Conservation (phyloP, 1,140 invertebrate genomes). For the Holcopasites calliopsidis region DNA sequence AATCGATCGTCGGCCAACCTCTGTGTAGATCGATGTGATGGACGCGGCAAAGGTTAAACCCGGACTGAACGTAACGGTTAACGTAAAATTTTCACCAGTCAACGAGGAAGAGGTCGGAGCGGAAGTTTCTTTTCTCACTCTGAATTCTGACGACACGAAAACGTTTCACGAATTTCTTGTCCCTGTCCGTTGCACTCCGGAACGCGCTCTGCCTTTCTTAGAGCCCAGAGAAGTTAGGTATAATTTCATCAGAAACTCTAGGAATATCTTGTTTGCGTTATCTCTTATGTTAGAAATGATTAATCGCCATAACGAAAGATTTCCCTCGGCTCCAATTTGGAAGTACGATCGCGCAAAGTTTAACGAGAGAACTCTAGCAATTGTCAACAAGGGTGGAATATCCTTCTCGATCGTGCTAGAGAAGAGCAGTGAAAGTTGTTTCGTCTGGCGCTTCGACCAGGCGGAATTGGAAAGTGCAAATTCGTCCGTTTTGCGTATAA, state of each 20-base stretch:
- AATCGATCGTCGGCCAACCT: too few species aligned
- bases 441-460: constrained; percentile 8
- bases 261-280: background rate
- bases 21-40: constrained; percentile 12
- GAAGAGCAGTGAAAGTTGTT: constrained; percentile 6
- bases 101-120: constrained; percentile 12
- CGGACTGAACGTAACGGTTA: background rate
- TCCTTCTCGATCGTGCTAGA: constrained; percentile 1
- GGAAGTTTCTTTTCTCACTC: constrained; percentile 23
- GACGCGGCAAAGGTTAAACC: constrained; percentile 21
- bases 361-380: background rate
- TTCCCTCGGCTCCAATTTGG: constrained; percentile 17
- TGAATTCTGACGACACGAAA: background rate
- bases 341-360: background rate
- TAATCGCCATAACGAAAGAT: background rate
- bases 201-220: background rate
- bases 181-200: background rate
- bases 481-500: background rate
- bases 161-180: constrained; percentile 26
- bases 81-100: constrained; percentile 28
- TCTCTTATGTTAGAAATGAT: background rate
- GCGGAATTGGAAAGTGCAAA: background rate
- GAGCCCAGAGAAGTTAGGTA: constrained; percentile 16
- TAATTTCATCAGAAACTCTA: background rate
- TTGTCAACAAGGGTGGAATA: constrained; percentile 20